Evolutionary conservation across 92 coral and sea anemone species (phyloP).

Genomic region (Porites rus): DNA sequence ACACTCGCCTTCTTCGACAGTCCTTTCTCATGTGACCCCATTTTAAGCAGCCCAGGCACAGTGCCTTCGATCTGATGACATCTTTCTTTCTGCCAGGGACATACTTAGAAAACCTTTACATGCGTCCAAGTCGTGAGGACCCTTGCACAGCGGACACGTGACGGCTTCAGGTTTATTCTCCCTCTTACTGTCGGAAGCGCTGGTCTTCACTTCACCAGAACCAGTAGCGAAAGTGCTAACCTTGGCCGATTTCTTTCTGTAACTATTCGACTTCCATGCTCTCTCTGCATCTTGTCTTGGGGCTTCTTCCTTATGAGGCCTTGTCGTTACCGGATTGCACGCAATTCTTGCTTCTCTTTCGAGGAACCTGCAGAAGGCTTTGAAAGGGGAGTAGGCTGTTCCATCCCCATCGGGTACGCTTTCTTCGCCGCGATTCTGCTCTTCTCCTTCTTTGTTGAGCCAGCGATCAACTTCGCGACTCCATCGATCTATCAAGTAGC

Average conservation of each 20-base stretch:
- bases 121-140: constrained; percentile 48
- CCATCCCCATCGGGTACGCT: not conserved
- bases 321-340: constrained; percentile 56
- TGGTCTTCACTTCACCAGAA: constrained; percentile 20
- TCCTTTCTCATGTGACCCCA: constrained; percentile 52
- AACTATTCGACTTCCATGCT: not conserved
- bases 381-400: constrained; percentile 43
- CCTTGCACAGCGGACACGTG: constrained; percentile 36
- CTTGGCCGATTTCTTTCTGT: not conserved
- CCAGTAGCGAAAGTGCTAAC: constrained; percentile 22
- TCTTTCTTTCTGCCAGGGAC: constrained; percentile 46
- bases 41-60: constrained; percentile 48
- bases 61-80: constrained; percentile 32
- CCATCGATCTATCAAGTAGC: too few species aligned
- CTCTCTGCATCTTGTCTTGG: not conserved
- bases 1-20: constrained; percentile 31
- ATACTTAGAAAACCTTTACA: constrained; percentile 42
- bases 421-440: not conserved
- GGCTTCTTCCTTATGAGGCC: constrained; percentile 18
- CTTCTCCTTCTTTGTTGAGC: too few species aligned
- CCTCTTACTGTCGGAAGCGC: constrained; percentile 4
- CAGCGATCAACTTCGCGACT: too few species aligned
- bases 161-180: constrained; percentile 13
- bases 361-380: constrained; percentile 57
- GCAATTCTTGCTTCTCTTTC: constrained; percentile 65